Conservation (phyloP, 2,888 invertebrate species). For the Drosophila stalkeri region DNA sequence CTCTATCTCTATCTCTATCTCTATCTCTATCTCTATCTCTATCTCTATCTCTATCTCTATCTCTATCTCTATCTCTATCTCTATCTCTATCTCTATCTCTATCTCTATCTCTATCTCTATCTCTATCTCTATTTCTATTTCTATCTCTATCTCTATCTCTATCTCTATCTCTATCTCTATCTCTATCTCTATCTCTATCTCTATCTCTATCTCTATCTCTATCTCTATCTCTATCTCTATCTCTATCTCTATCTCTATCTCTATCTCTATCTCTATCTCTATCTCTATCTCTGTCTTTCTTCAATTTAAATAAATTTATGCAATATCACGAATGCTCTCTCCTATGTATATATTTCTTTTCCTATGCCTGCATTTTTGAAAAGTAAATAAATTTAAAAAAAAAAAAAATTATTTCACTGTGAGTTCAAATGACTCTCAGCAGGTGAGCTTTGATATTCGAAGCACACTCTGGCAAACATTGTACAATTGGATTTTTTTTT, state of each 20-base stretch:
- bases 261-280: background rate
- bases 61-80: background rate
- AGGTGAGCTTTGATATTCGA: constrained; percentile 1
- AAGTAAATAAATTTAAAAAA: background rate
- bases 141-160: background rate
- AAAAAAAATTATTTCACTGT: background rate
- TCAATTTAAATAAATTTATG: background rate
- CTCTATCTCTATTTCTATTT: background rate
- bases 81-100: too few relatives aligned
- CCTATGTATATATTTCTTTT: background rate
- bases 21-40: background rate
- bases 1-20: background rate
- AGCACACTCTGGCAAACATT: constrained; percentile 21
- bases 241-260: background rate
- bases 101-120: too few relatives aligned
- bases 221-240: background rate
- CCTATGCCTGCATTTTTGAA: background rate
- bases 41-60: background rate
- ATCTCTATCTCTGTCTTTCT: background rate
- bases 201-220: too few relatives aligned
- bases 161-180: background rate
- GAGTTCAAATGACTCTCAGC: background rate
- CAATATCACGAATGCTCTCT: background rate
- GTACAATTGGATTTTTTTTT: constrained; percentile 17
- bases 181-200: background rate